These are phyloP conservation scores for Galleria mellonella DNA, from an alignment of 1,140 invertebrate genomes.

Conservation along the genomic window DNA sequence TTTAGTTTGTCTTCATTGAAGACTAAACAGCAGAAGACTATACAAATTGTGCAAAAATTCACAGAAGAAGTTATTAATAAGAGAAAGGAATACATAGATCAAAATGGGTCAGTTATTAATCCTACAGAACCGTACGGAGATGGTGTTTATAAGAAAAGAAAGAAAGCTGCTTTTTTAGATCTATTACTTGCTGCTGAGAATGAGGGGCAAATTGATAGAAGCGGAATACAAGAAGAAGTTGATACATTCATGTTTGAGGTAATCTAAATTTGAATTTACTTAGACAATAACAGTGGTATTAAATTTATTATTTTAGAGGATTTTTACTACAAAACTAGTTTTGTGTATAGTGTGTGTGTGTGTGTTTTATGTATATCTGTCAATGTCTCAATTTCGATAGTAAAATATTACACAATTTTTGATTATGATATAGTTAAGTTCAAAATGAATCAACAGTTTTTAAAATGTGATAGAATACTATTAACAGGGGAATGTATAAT, in stretches of 20 bases:
- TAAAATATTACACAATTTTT: no score
- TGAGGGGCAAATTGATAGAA: not conserved
- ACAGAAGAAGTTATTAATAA: not conserved
- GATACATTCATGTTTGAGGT: conserved; percentile 39
- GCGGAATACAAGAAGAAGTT: not conserved
- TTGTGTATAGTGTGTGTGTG: no score
- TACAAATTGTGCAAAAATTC: not conserved
- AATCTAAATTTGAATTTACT: no score
- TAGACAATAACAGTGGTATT: no score
- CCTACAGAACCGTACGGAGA: not conserved
- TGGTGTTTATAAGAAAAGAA: not conserved
- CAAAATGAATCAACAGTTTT: no score
- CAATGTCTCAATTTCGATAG: no score
- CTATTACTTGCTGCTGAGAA: not conserved
- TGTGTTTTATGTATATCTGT: no score
- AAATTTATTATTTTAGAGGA: no score
- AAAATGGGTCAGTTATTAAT: not conserved
- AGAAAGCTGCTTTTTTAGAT: not conserved
- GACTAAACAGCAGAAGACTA: not conserved
- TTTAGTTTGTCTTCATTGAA: not conserved
- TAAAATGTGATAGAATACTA: no score
- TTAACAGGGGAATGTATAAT: no score
- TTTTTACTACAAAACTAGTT: no score
- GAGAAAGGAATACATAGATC: not conserved
- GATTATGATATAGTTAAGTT: no score